Evolutionary conservation across 2,113 vertebrate genomes (phyloP), one percentile per base, ranked within the genome.

Genomic region (Urocitellus parryii): DNA sequence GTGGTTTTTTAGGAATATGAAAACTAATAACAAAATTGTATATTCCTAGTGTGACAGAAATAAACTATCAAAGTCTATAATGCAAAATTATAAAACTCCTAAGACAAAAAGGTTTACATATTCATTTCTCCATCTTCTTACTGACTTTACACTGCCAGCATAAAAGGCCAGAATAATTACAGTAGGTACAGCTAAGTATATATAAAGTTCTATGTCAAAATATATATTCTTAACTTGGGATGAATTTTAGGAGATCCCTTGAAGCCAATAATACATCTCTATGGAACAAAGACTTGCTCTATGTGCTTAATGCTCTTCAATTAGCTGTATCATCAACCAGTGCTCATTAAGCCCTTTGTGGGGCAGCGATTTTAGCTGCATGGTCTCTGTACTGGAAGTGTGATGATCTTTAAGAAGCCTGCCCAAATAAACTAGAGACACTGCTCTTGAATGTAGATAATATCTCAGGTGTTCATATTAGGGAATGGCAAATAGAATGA

Each of bases 21-120:
- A 2, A 58, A 53, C 17, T 88, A 32, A 61, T 72, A 22, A n/a
- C 48, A 84, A 93, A 85, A 29, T 13, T 10, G 32, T 45, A 25
- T 80, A 76, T 58, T 80, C 39, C 32, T 90, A 92, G 25, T 77
- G 24, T 74, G 42, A 81, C 51, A 68, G 13, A 87, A 95, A 86
- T 67, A 93, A 93, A 80, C 67, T 27, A 70, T 72, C 58, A n/a
- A 91, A 86, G 27, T 32, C 11, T 39, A 86, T 7, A 2, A 27
- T 32, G 17, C 72, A 56, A 80, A 93, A 88, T 39, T 56, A 22
- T 32, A 79, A 88, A 73, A 88, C 42, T 84, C 42, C n/a, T 88
- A 88, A 79, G 24, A 76, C 7, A 89, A 25, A 65, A 68, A 70
- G 25, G 4, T 91, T 80, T 56, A 61, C 27, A 61, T 45, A 29